Conservation (phyloP, 2,888 invertebrate genomes). For the Panopea generosa region DNA sequence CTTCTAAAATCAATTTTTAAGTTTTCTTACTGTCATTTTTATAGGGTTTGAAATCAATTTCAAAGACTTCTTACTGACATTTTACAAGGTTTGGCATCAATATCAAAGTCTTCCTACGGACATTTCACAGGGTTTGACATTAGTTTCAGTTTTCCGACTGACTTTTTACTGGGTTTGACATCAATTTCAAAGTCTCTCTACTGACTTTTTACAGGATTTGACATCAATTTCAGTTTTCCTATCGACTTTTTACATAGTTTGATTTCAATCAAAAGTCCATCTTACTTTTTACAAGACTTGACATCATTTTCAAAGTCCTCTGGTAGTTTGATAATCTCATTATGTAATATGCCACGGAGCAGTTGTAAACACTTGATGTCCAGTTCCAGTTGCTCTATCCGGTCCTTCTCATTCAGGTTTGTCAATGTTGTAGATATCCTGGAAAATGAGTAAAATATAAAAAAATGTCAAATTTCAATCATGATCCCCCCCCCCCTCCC, state of each 20-base stretch:
- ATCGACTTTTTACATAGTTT: too few relatives aligned
- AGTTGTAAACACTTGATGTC: conserved; percentile 84
- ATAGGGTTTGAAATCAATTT: too few relatives aligned
- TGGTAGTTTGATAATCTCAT: conserved; percentile 82
- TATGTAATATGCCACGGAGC: conserved; percentile 82
- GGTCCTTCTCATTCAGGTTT: conserved; percentile 79
- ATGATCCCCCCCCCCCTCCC: too few relatives aligned
- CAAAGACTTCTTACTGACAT: too few relatives aligned
- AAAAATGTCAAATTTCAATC: too few relatives aligned
- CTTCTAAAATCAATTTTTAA: too few relatives aligned
- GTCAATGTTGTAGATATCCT: conserved; percentile 80
- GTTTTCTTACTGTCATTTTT: too few relatives aligned
- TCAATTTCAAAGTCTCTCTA: background rate
- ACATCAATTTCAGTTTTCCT: conserved; percentile 72
- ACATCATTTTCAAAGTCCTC: conserved; percentile 79
- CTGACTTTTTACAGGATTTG: conserved; percentile 57
- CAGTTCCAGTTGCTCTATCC: conserved; percentile 79
- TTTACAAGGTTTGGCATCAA: too few relatives aligned
- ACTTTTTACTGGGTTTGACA: too few relatives aligned
- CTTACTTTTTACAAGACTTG: conserved; percentile 58
- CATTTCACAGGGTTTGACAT: too few relatives aligned
- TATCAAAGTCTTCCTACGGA: too few relatives aligned
- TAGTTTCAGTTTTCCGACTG: too few relatives aligned
- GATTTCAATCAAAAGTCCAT: background rate
- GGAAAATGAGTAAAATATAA: conserved; percentile 31